Base-by-base conservation (phyloP, 2,113 vertebrate species). In the Chaetodon auriga region DNA sequence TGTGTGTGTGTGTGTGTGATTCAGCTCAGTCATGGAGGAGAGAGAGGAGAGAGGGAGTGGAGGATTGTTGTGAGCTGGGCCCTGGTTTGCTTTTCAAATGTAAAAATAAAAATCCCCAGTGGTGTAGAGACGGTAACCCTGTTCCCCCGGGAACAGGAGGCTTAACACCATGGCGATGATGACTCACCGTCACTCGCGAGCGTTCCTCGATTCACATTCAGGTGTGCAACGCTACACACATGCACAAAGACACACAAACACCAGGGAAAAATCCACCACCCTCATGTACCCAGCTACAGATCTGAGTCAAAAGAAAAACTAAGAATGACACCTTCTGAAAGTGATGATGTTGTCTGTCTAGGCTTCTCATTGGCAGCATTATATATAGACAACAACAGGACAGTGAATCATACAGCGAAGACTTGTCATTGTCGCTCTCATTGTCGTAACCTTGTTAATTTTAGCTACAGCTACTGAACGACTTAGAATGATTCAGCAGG, bases 51-150 rank as follows among this genome's bases (percentile, higher is more conserved):
- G 68, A 68, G 81, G 23, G 75, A 86, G 80, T 36, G 74, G 64
- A 80, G 83, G 83, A 82, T 87, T 90, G 87, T 90, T 88, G 85
- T 87, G 71, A 85, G 87, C 83, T 5, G 5, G 83, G 72, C 82
- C 38, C 65, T 30, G 80, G 63, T 89, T 90, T 89, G 88, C 90
- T 92, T 92, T 93, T 92, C 92, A 91, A 87, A 92, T 92, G 90
- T 93, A 91, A 94, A 94, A 92, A 91, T 91, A 88, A 87, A 90
- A 90, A 88, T 88, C 86, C 90, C 89, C 80, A 62, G 84, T 60
- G 78, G 89, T 87, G 82, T 75, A 23, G 87, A 90, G 87, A 84
- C 35, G 81, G 87, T 89, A 91, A 92, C 92, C 92, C 83, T 54
- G 89, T 92, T 92, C 92, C 90, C 89, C 25, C 55, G 73, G 90